Percentiles rank a stretch among this genome's conserved stretches.
Conservation (phyloP, 2,888 invertebrate genomes). For the Plebejus argus region DNA sequence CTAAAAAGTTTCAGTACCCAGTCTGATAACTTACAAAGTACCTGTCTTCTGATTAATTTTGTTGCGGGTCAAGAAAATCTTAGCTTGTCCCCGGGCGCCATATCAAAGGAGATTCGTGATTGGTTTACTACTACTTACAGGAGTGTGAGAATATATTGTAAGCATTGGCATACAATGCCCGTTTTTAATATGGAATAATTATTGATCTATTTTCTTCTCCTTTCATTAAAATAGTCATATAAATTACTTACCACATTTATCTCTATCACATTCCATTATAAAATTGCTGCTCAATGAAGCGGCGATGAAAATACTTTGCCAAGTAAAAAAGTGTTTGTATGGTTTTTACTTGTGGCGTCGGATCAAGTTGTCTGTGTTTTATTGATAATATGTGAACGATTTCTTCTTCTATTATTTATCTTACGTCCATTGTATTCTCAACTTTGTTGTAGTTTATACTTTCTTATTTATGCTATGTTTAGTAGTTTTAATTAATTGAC, state of each 20-base stretch:
- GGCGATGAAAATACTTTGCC: slow-evolving; percentile 39
- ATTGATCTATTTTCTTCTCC: background rate
- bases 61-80: too few species aligned
- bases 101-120: too few species aligned
- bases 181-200: background rate
- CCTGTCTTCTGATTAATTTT: too few species aligned
- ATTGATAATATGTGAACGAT: slow-evolving; percentile 27
- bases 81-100: too few species aligned
- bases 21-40: too few species aligned
- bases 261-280: slow-evolving; percentile 34
- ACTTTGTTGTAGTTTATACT: background rate
- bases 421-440: background rate
- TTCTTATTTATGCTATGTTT: slow-evolving; percentile 1
- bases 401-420: slow-evolving; percentile 16
- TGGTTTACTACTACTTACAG: background rate
- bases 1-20: too few species aligned
- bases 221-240: background rate
- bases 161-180: background rate
- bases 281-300: slow-evolving; percentile 39
- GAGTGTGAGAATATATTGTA: background rate
- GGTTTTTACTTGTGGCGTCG: slow-evolving; percentile 25
- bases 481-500: background rate
- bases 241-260: background rate
- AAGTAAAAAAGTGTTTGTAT: slow-evolving; percentile 37
- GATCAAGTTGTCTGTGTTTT: slow-evolving; percentile 13